These are phyloP conservation scores for Apis florea DNA, from an alignment of 1,140 invertebrate species.

Conservation along the genomic window DNA sequence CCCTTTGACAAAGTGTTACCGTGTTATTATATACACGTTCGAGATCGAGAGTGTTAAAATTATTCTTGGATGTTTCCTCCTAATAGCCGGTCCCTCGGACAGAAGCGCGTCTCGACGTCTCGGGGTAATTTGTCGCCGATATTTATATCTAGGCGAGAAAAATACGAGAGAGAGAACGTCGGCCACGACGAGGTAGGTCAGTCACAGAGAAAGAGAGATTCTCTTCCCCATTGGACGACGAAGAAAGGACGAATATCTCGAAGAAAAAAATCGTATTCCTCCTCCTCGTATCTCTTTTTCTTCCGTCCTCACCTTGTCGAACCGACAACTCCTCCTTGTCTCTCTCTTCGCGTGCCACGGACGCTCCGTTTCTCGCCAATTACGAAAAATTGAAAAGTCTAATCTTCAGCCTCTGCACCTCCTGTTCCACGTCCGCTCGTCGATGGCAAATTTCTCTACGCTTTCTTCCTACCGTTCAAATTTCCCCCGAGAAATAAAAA, in stretches of 20 bases:
- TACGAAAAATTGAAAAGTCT: constrained; percentile 13
- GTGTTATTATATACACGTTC: too few relatives aligned
- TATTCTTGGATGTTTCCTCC: not conserved
- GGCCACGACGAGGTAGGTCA: constrained; percentile 4
- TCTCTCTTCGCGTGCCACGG: not conserved
- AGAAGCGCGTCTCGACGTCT: not conserved
- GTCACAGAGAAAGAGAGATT: not conserved
- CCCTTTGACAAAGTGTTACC: rapidly evolving
- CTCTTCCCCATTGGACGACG: too few relatives aligned
- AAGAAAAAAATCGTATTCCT: not conserved
- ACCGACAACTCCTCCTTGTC: too few relatives aligned
- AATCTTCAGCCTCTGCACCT: too few relatives aligned
- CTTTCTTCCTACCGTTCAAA: not conserved
- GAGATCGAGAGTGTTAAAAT: not conserved
- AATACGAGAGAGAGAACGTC: not conserved
- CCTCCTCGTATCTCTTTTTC: not conserved
- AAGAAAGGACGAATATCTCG: too few relatives aligned
- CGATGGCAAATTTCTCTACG: not conserved
- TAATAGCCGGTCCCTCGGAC: not conserved
- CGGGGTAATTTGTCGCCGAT: constrained; percentile 31
- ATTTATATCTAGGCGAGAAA: constrained; percentile 30
- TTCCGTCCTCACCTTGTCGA: not conserved
- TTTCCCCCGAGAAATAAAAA: constrained; percentile 35
- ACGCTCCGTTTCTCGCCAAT: not conserved
- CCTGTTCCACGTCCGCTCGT: not conserved